These are phyloP conservation scores for Standfussiana lucernea DNA, from an alignment of 2,888 invertebrate genomes.

Conservation along the genomic window DNA sequence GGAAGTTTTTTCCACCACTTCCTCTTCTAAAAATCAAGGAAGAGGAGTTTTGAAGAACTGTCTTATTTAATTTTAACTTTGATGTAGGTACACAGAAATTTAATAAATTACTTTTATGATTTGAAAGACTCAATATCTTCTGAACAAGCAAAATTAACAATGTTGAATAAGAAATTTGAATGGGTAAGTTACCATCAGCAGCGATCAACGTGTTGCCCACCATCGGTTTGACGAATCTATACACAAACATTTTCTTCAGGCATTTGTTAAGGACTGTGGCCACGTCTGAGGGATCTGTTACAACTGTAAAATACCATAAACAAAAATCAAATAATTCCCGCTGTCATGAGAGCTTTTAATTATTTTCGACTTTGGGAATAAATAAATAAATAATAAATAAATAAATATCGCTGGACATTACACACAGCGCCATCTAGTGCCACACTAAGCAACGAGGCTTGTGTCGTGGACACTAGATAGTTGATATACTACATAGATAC, in stretches of 20 bases:
- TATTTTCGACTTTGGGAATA: too few species aligned
- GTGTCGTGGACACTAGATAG: too few species aligned
- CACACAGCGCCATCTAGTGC: too few species aligned
- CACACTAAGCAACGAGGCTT: too few species aligned
- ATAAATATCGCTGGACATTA: too few species aligned
- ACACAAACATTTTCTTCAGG: constrained; percentile 61
- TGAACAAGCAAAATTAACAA: background rate
- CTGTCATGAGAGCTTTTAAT: background rate
- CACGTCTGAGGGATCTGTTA: constrained; percentile 56
- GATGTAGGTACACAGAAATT: background rate
- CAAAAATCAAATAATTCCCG: background rate
- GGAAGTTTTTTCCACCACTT: too few species aligned
- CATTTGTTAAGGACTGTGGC: constrained; percentile 52
- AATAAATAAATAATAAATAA: too few species aligned
- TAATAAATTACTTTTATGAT: background rate
- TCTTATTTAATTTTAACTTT: background rate
- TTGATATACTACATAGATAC: too few species aligned
- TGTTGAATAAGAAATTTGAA: background rate
- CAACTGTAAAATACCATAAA: constrained; percentile 45
- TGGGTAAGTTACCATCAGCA: constrained; percentile 45
- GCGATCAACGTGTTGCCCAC: constrained; percentile 54
- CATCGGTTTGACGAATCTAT: constrained; percentile 56
- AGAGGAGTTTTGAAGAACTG: background rate
- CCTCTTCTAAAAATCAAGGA: background rate
- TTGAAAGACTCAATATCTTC: background rate